Evolutionary conservation across 2,113 vertebrate species (phyloP), one percentile per base, ranked within the genome.

Genomic region (Lampris megalopsis): DNA sequence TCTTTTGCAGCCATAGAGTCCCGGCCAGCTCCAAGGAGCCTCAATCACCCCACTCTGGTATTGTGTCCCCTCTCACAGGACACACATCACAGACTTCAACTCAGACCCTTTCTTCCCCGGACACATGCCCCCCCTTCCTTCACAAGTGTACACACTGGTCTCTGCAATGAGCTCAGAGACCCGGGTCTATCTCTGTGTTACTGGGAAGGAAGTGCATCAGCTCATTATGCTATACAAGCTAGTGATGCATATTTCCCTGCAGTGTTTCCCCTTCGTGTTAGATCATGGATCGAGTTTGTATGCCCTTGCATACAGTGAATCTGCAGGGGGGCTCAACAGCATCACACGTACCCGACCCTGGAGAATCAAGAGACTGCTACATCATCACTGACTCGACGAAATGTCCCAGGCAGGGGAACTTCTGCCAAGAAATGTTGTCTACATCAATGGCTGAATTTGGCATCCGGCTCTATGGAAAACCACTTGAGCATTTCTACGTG

Each of bases 21-120:
- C 87, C 74, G 54, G 92, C 90, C 91, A 91, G 91, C 93, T 92
- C 94, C 92, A 92, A 91, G 91, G 92, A 94, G 84, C 91, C 82
- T 76, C 80, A 79, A 90, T 93, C 93, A 92, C 90, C 87, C 91
- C 89, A 86, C 90, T 94, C 88, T 90, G 91, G 90, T 90, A 94
- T 93, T 93, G 91, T 91, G 89, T 88, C 86, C 84, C 86, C 88
- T 90, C 92, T 93, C 88, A 90, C 82, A 90, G 88, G 88, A 92
- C 90, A 91, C 84, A 73, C 90, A 91, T 86, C 87, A 69, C 76
- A 83, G 89, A 67, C 85, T 82, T 86, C 82, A 81, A 75, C 82
- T 73, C 67, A 36, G 71, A 63, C 77, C 63, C 68, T 82, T 89
- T 91, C 84, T 88, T 88, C 71, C 4, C 45, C 52, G 11, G 87